These are phyloP conservation scores for Fringilla coelebs DNA, from an alignment of 2,797 vertebrate genomes.

Conservation along the genomic window DNA sequence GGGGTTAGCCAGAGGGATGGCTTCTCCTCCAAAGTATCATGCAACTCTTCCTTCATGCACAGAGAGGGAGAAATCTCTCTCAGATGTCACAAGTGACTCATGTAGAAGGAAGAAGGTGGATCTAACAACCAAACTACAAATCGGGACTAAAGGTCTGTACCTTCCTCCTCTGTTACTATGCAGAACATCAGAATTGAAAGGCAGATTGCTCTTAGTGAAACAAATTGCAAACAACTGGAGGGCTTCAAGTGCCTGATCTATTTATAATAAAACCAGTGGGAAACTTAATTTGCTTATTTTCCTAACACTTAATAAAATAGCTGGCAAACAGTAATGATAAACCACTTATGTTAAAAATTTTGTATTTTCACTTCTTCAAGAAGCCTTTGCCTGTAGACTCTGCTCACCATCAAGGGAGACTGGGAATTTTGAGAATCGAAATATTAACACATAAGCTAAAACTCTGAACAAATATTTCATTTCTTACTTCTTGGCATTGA, in stretches of 20 bases:
- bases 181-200: background rate
- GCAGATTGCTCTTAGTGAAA: background rate
- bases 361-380: background rate
- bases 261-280: slow-evolving; percentile 30
- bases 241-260: background rate
- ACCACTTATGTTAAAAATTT: slow-evolving; percentile 7
- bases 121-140: background rate
- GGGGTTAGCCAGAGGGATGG: rapidly evolving
- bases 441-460: background rate
- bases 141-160: background rate
- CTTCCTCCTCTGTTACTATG: background rate
- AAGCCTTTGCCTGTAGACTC: background rate
- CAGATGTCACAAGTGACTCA: background rate
- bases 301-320: slow-evolving; percentile 46
- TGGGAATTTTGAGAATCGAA: background rate
- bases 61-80: background rate
- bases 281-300: slow-evolving; percentile 40
- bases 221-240: background rate
- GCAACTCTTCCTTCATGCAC: rapidly evolving
- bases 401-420: background rate
- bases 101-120: background rate
- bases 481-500: background rate
- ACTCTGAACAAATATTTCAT: background rate
- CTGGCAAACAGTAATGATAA: slow-evolving; percentile 37
- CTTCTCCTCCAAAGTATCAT: background rate